Evolutionary conservation across 2,888 invertebrate genomes (phyloP), one percentile per base, ranked within the genome.

Genomic region (Yponomeuta evonymella): DNA sequence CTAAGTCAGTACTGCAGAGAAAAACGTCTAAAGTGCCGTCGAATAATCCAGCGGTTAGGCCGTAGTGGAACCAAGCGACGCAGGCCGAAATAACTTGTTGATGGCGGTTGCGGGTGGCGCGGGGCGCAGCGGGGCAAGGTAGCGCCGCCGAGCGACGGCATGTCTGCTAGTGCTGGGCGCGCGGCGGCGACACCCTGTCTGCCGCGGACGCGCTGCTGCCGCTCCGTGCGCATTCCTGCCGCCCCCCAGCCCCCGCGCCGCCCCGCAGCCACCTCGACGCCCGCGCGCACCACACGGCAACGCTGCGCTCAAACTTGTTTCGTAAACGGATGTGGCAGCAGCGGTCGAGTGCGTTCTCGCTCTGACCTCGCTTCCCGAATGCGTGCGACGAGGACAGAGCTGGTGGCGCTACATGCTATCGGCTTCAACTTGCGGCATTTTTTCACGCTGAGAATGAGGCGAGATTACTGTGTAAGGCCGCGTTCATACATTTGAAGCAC

Each of bases 131-230:
- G 86, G 85, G 79, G 73, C 80, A 80, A 81, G 83, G 84, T 87
- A 90, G 91, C 91, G 90, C 90, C 91, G 90, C 82, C 88, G 89
- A 94, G 94, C 95, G 95, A 95, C 95, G 95, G 94, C 93, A 93
- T 95, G 95, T 96, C 96, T 95, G 95, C 95, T 94, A 93, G 94
- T 94, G 94, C 95, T 93, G 94, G 93, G 94, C 94, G 94, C 95
- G 93, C 94, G 95, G 94, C 95, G 97, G 97, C 97, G 97, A 97
- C 97, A 96, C 96, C 96, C 95, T 96, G 97, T 97, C 97, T 97
- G 96, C 96, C 95, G 94, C 95, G 95, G 95, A 94, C 94, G 91
- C 95, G 84, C 75, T 88, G 96, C 95, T 96, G 95, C 94, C 95
- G 89, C 76, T 79, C 82, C 78, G 81, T 83, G 83, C 92, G 79